Conservation (phyloP, 2,113 vertebrate genomes). For the Ochotona curzoniae region DNA sequence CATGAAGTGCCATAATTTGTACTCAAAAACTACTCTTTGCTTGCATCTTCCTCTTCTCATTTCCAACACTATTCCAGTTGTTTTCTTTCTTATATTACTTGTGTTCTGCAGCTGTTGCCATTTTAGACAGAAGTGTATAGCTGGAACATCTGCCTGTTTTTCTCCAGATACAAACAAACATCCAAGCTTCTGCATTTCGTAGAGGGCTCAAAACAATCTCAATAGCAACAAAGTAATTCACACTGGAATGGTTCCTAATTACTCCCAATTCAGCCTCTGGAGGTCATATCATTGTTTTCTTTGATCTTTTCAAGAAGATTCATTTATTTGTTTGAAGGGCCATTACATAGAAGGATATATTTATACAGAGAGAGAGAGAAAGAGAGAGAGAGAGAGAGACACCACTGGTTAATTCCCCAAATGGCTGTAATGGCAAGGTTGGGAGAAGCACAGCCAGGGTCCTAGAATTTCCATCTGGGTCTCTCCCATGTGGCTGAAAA, state of each 20-base stretch:
- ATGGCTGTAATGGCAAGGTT: too few relatives aligned
- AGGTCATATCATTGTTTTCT: not conserved
- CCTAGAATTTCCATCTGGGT: too few relatives aligned
- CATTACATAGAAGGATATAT: too few relatives aligned
- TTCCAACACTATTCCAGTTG: not conserved
- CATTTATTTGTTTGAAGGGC: too few relatives aligned
- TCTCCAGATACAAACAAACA: constrained; percentile 9
- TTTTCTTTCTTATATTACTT: not conserved
- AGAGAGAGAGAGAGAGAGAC: too few relatives aligned
- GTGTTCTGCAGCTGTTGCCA: not conserved
- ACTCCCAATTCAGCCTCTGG: not conserved
- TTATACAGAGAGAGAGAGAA: too few relatives aligned
- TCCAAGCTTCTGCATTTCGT: not conserved
- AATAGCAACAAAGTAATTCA: not conserved
- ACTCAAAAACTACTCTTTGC: constrained; percentile 2
- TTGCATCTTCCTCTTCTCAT: not conserved
- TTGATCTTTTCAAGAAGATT: too few relatives aligned
- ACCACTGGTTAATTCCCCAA: too few relatives aligned
- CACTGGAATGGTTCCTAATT: not conserved
- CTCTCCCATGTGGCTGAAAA: too few relatives aligned
- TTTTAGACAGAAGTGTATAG: not conserved
- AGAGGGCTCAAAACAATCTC: not conserved
- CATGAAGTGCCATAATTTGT: not conserved
- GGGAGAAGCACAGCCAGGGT: too few relatives aligned
- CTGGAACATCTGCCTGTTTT: not conserved